Conservation (phyloP, 2,113 vertebrate species). For the Percopsis transmontana region DNA sequence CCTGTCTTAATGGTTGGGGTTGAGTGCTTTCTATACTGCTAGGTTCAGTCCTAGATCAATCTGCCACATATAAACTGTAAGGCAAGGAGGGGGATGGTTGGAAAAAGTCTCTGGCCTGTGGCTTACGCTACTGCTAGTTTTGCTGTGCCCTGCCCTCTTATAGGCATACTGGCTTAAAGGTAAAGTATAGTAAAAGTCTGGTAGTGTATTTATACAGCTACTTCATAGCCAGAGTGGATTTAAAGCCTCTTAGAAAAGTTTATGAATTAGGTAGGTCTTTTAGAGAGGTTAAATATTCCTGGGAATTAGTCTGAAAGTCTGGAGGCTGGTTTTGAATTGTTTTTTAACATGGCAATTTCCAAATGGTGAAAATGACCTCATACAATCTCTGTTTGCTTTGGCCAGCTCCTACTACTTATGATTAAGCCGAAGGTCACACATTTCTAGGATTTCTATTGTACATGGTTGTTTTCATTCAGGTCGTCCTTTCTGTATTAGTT, state of each 20-base stretch:
- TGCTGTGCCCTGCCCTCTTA: neutral
- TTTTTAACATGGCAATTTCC: neutral
- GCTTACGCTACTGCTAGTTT: neutral
- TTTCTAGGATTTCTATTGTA: constrained; percentile 20
- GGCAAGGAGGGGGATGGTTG: too few relatives aligned
- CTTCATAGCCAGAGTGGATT: neutral
- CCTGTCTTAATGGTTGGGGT: too few relatives aligned
- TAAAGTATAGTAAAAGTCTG: neutral
- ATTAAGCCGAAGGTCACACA: constrained; percentile 6
- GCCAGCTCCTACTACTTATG: constrained; percentile 13
- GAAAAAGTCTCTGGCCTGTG: neutral
- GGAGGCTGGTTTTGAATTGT: neutral
- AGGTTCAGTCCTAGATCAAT: neutral
- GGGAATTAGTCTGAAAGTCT: neutral
- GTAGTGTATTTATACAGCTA: neutral
- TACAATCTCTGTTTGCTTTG: neutral
- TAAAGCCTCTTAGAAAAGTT: neutral
- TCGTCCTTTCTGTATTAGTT: constrained; percentile 4
- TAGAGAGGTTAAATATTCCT: constrained; percentile 5
- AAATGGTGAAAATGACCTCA: neutral
- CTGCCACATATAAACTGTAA: neutral
- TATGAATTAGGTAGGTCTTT: constrained; percentile 5
- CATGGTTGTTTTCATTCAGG: constrained; percentile 2
- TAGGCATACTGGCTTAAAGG: constrained; percentile 1
- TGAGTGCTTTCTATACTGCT: too few relatives aligned